A percentile compares a stretch with the other conserved stretches of the same genome.
phyloP scores from a whole-genome alignment of 1,140 invertebrate genomes.

The Semibalanus balanoides region DNA sequence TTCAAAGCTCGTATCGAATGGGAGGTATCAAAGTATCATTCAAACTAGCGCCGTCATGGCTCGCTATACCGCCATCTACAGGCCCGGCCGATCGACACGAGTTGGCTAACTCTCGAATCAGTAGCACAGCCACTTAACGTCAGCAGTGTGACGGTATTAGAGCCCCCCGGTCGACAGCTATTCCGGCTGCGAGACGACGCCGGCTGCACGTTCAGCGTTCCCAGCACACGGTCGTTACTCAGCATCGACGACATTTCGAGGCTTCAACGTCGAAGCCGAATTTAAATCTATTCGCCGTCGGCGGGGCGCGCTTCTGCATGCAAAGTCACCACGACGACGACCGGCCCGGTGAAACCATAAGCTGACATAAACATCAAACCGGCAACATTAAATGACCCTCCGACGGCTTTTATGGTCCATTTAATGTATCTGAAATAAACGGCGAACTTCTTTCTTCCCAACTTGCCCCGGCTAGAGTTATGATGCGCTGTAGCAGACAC shows the following conservation, averaged over 20 bases:
- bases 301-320: not conserved
- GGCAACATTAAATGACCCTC: not conserved
- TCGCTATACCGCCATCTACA: too few relatives aligned
- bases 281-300: not conserved
- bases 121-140: not conserved
- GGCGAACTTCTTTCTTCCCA: not conserved
- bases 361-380: not conserved
- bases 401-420: not conserved
- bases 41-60: too few relatives aligned
- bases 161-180: not conserved
- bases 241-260: not conserved
- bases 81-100: too few relatives aligned
- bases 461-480: not conserved
- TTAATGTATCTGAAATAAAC: conserved; percentile 1
- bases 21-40: too few relatives aligned
- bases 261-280: not conserved
- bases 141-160: not conserved
- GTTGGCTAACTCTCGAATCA: not conserved
- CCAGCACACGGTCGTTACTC: not conserved
- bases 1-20: too few relatives aligned
- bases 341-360: not conserved
- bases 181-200: not conserved
- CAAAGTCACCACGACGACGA: not conserved
- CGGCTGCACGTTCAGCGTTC: not conserved
- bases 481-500: not conserved